Evolutionary conservation across 2,113 vertebrate species (phyloP).

Genomic region (Canis aureus): DNA sequence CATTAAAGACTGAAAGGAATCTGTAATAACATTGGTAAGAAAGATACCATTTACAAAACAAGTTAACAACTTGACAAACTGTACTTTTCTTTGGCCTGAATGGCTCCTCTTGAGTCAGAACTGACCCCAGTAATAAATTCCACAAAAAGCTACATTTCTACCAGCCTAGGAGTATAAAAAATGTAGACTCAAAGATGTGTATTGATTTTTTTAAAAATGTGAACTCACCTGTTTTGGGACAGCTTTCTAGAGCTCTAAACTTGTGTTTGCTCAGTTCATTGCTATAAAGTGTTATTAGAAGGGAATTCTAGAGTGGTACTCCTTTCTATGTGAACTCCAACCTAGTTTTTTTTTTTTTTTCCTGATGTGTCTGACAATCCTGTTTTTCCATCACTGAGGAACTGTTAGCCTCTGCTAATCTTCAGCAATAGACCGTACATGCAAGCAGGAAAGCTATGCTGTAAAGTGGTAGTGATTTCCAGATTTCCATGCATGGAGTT

Average conservation of each 20-base stretch:
- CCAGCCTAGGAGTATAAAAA: background rate
- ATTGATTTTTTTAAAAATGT: slow-evolving; percentile 19
- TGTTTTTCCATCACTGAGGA: background rate
- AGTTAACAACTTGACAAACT: slow-evolving; percentile 38
- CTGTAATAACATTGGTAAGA: background rate
- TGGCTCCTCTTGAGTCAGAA: background rate
- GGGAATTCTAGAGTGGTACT: background rate
- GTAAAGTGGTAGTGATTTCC: background rate
- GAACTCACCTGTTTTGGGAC: slow-evolving; percentile 29
- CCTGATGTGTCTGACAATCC: background rate
- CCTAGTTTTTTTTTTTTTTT: background rate
- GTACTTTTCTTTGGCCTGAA: background rate
- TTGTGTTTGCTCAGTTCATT: background rate
- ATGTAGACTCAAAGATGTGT: background rate
- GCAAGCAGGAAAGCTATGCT: background rate
- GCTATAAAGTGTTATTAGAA: background rate
- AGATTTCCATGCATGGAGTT: background rate
- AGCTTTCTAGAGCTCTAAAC: background rate
- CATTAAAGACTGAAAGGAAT: background rate
- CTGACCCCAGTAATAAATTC: background rate
- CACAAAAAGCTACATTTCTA: background rate
- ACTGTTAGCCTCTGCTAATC: background rate
- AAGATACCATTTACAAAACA: background rate
- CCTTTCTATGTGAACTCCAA: background rate
- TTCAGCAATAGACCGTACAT: background rate